Conservation (phyloP, 2,888 invertebrate species). For the Sarcophaga variegata region DNA sequence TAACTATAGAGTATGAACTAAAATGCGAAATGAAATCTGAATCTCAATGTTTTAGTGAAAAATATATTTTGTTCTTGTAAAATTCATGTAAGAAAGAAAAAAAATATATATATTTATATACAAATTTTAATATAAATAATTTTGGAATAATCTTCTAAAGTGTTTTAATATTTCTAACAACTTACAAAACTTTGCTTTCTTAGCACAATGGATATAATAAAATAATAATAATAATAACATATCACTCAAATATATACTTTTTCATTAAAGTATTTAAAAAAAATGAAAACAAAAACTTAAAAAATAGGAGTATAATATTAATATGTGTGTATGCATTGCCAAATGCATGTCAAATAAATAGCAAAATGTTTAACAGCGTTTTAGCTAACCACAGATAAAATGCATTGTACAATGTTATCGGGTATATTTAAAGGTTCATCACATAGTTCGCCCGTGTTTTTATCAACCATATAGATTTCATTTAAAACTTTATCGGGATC, state of each 20-base stretch:
- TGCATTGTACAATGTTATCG: slow-evolving; percentile 79
- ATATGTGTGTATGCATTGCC: background rate
- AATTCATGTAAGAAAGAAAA: no score
- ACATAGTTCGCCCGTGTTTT: slow-evolving; percentile 77
- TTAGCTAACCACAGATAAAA: slow-evolving; percentile 78
- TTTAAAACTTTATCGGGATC: slow-evolving; percentile 77
- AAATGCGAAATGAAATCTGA: no score
- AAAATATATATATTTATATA: no score
- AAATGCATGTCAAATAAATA: background rate
- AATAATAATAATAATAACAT: background rate
- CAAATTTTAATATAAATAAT: no score
- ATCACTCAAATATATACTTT: slow-evolving; percentile 9
- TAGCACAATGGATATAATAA: background rate
- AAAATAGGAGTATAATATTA: background rate
- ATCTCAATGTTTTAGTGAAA: no score
- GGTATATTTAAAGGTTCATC: slow-evolving; percentile 81
- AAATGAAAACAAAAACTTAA: background rate
- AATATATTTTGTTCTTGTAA: no score
- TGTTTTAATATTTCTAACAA: no score
- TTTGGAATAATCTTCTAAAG: no score
- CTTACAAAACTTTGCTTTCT: no score
- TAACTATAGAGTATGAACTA: no score
- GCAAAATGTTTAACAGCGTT: background rate
- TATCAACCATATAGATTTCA: slow-evolving; percentile 80
- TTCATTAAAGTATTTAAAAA: background rate